phyloP scores from a whole-genome alignment of 1,140 invertebrate species.

The Heliconius nattereri region DNA sequence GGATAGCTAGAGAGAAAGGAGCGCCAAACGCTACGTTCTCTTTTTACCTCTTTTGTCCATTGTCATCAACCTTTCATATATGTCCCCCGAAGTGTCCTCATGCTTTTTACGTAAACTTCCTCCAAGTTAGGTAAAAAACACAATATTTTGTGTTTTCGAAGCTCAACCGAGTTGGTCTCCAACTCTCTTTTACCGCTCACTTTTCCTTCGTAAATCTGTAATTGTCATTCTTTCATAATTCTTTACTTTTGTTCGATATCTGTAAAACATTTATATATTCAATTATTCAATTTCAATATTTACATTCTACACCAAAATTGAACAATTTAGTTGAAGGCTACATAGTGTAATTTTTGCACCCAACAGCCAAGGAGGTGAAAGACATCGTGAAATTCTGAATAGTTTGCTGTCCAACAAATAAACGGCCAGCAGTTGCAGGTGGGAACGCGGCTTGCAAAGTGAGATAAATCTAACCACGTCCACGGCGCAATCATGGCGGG shows the following conservation, averaged over 20 bases:
- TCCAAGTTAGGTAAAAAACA: no score
- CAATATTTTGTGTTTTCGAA: no score
- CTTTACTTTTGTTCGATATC: not conserved
- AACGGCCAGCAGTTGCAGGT: conserved; percentile 30
- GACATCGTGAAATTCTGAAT: conserved; percentile 22
- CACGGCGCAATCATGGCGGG: conserved; percentile 53
- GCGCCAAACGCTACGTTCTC: no score
- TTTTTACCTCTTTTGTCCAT: no score
- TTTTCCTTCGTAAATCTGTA: no score
- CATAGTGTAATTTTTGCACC: not conserved
- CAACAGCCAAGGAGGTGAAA: conserved; percentile 15
- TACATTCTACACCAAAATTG: not conserved
- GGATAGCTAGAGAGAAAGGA: no score
- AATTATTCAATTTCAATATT: not conserved
- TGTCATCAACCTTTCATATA: no score
- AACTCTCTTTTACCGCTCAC: no score
- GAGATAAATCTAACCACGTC: conserved; percentile 51
- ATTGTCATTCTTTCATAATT: no score
- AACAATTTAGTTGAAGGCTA: not conserved
- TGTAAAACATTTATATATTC: not conserved
- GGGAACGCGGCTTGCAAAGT: conserved; percentile 37
- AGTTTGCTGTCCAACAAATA: conserved; percentile 34
- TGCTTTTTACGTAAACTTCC: no score
- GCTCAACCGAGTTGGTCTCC: no score
- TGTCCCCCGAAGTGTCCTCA: no score